Conservation (phyloP, 2,113 vertebrate genomes). For the Turdus rufiventris region DNA sequence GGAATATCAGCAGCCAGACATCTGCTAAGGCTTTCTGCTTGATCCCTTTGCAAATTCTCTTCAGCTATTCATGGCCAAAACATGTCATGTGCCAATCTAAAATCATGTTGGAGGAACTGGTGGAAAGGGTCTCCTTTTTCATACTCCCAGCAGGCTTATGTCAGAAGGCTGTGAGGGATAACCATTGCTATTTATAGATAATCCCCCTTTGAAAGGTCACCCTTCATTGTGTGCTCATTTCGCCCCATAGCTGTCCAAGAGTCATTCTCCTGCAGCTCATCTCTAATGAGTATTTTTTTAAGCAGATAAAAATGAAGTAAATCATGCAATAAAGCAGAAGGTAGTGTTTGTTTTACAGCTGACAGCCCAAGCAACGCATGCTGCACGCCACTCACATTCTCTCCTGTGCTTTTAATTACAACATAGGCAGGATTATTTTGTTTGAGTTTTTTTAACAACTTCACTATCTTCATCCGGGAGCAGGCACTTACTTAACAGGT, state of each 20-base stretch:
- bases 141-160: constrained; percentile 11
- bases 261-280: background rate
- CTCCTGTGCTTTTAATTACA: background rate
- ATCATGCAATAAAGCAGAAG: background rate
- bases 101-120: constrained; percentile 1
- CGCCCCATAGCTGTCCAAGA: constrained; percentile 23
- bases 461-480: background rate
- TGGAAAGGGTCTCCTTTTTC: constrained; percentile 46
- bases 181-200: constrained; percentile 73
- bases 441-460: background rate
- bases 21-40: constrained; percentile 19
- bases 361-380: background rate
- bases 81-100: background rate
- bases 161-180: constrained; percentile 60
- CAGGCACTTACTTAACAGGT: constrained; percentile 8
- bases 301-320: constrained; percentile 45
- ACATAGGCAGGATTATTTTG: background rate
- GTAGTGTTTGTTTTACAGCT: background rate
- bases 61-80: constrained; percentile 50
- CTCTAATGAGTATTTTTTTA: background rate
- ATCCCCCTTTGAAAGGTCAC: constrained; percentile 70
- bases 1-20: background rate
- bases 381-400: background rate
- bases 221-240: constrained; percentile 60
- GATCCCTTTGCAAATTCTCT: constrained; percentile 61